Evolutionary conservation across 37 sponge, comb jelly and placozoan genomes (phyloP).

Genomic region (Aplysina aerophoba): DNA sequence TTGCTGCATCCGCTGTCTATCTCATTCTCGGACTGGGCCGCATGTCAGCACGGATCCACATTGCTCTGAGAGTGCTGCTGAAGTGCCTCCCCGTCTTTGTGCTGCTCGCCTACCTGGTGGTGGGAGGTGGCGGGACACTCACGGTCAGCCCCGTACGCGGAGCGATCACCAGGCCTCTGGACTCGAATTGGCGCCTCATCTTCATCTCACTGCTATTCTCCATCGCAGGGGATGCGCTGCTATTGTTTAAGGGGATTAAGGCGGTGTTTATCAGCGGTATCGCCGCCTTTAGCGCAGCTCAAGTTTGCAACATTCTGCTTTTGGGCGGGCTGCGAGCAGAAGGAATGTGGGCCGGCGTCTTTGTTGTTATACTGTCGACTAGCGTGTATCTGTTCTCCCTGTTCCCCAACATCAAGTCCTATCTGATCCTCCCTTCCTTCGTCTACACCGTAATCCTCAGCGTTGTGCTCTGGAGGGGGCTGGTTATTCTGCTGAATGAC

Average conservation of each 20-base stretch:
- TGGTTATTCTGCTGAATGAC: neutral
- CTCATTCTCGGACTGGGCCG: neutral
- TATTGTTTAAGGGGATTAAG: constrained; percentile 1
- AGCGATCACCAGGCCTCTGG: too few species aligned
- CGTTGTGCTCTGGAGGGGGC: constrained; percentile 21
- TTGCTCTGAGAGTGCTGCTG: neutral
- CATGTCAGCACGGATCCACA: neutral
- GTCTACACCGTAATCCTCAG: neutral
- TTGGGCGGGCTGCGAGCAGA: neutral
- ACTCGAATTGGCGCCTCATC: neutral
- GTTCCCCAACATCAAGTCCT: neutral
- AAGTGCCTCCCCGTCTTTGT: constrained; percentile 9
- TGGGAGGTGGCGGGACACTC: too few species aligned
- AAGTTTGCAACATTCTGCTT: constrained; percentile 25
- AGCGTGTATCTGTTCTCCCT: neutral
- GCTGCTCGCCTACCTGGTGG: neutral
- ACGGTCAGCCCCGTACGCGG: too few species aligned
- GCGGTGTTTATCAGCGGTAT: neutral
- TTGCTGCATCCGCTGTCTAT: neutral
- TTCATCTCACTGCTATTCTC: constrained; percentile 6
- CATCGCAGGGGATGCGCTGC: constrained; percentile 1
- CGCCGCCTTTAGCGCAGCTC: constrained; percentile 13
- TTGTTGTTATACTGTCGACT: neutral
- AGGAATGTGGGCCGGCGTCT: neutral
- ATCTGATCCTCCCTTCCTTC: neutral